Percentiles rank a stretch among this genome's conserved stretches.
These are phyloP conservation scores for Villa cingulata DNA, from an alignment of 2,888 invertebrate genomes.

Conservation along the genomic window DNA sequence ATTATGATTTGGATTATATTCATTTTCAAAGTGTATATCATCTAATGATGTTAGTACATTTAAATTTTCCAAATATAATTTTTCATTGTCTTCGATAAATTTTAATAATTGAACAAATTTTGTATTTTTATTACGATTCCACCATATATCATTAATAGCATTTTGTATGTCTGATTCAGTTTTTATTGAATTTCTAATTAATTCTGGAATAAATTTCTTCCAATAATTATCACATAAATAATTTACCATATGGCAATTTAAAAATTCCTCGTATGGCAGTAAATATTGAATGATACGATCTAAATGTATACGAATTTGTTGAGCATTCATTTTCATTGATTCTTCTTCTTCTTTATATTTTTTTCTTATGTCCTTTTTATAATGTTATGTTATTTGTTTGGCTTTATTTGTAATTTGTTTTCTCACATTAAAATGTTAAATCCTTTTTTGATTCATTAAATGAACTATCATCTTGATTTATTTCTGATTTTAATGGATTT, in stretches of 20 bases:
- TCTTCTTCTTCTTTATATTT: no score
- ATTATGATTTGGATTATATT: not conserved
- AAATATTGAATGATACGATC: slow-evolving; percentile 43
- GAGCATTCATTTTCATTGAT: slow-evolving; percentile 11
- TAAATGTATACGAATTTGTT: slow-evolving; percentile 32
- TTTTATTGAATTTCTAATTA: slow-evolving; percentile 41
- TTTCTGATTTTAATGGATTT: slow-evolving; percentile 5
- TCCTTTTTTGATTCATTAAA: slow-evolving; percentile 22
- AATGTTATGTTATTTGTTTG: slow-evolving; percentile 4
- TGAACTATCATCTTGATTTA: slow-evolving; percentile 12
- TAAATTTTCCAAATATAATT: slow-evolving; percentile 18
- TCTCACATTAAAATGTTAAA: slow-evolving; percentile 24
- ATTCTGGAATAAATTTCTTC: slow-evolving; percentile 43
- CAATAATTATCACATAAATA: slow-evolving; percentile 55
- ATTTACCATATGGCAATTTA: slow-evolving; percentile 67
- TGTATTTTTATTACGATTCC: slow-evolving; percentile 25
- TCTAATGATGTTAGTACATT: not conserved
- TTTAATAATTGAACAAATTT: slow-evolving; percentile 15
- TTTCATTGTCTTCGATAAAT: slow-evolving; percentile 18
- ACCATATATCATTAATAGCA: slow-evolving; percentile 39
- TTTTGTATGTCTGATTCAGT: slow-evolving; percentile 29
- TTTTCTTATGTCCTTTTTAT: not conserved
- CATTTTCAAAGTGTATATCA: not conserved
- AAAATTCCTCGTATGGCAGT: slow-evolving; percentile 44
- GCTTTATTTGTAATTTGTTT: no score